phyloP scores from a whole-genome alignment of 2,888 invertebrate species.

The Cordilura impudica region DNA sequence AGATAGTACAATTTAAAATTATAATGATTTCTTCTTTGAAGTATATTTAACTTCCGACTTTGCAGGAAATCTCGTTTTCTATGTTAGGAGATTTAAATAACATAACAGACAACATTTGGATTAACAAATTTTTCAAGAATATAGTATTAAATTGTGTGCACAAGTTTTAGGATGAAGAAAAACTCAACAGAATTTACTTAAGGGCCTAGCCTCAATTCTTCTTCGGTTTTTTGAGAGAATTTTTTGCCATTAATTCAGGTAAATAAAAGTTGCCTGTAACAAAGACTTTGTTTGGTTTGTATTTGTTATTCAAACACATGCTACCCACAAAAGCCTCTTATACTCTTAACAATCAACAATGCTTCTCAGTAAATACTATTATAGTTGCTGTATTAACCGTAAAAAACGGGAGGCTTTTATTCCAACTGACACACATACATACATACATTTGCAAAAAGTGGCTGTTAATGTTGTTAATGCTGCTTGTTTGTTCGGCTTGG shows the following conservation, averaged over 20 bases:
- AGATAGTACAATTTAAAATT: too few relatives aligned
- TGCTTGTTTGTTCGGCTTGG: too few relatives aligned
- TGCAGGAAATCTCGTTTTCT: not conserved
- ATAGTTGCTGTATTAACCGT: too few relatives aligned
- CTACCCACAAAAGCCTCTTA: too few relatives aligned
- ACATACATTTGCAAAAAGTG: too few relatives aligned
- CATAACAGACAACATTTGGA: slow-evolving; percentile 12
- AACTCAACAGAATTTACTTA: slow-evolving; percentile 3
- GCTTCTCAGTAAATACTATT: too few relatives aligned
- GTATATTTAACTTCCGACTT: not conserved
- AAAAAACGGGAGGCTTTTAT: too few relatives aligned
- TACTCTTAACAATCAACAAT: too few relatives aligned
- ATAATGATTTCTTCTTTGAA: not conserved
- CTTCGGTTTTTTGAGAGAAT: not conserved
- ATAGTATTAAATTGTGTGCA: not conserved
- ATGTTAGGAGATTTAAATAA: slow-evolving; percentile 1
- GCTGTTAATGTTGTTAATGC: too few relatives aligned
- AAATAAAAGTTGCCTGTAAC: not conserved
- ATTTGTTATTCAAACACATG: too few relatives aligned
- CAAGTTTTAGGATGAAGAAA: not conserved
- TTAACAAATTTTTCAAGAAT: slow-evolving; percentile 10
- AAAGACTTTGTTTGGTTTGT: not conserved
- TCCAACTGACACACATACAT: too few relatives aligned
- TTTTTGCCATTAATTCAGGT: not conserved
- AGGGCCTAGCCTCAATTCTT: slow-evolving; percentile 6